Evolutionary conservation across 2,113 vertebrate genomes (phyloP).

Genomic region (Fulmarus glacialis): DNA sequence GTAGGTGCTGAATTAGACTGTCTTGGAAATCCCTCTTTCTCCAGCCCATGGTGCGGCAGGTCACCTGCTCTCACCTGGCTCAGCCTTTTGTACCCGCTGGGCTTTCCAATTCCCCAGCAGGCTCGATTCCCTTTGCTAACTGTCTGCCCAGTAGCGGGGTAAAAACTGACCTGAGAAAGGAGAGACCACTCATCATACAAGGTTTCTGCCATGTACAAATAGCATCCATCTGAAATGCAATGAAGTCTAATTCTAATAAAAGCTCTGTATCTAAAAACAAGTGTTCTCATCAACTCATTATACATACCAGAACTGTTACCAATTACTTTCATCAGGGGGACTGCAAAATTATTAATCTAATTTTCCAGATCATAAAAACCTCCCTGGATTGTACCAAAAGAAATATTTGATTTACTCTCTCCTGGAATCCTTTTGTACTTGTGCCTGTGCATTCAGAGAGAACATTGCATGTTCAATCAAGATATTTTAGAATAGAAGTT

Average conservation of each 20-base stretch:
- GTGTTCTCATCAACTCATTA: background rate
- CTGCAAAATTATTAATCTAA: background rate
- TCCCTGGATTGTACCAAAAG: background rate
- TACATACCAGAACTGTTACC: background rate
- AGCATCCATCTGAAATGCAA: background rate
- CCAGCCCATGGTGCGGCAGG: background rate
- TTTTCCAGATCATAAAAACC: background rate
- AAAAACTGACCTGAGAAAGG: background rate
- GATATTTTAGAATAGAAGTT: background rate
- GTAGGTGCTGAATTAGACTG: no score
- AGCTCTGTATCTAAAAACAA: background rate
- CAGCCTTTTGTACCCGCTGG: background rate
- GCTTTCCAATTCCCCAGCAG: background rate
- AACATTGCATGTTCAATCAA: background rate
- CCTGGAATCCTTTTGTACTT: background rate
- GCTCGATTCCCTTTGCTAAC: background rate
- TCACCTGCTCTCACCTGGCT: background rate
- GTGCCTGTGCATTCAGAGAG: background rate
- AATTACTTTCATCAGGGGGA: background rate
- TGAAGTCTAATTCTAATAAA: background rate
- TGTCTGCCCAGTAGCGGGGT: background rate
- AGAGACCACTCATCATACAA: background rate
- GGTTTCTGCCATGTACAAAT: background rate
- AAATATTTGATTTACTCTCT: background rate
- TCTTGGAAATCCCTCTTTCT: background rate